Percentiles rank a stretch among this genome's conserved stretches.
Conservation (phyloP, 2,797 vertebrate genomes). For the Antrozous pallidus region DNA sequence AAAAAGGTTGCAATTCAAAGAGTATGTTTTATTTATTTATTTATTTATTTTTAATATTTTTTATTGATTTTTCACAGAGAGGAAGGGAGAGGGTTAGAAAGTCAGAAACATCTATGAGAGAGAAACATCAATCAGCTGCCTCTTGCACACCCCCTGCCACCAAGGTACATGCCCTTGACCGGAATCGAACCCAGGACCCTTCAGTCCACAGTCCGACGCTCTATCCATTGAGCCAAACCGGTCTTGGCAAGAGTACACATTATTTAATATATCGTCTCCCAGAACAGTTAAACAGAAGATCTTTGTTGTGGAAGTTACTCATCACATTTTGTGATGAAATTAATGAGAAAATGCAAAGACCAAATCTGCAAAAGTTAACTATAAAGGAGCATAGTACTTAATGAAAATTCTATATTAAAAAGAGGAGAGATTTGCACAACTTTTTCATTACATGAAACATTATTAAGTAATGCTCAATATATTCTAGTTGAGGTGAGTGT, state of each 20-base stretch:
- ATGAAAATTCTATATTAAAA: constrained; percentile 3
- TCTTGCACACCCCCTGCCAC: too few relatives aligned
- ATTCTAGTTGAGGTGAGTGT: not conserved
- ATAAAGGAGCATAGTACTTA: not conserved
- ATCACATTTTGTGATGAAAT: not conserved
- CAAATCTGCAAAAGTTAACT: not conserved
- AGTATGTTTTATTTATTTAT: not conserved
- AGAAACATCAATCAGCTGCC: too few relatives aligned
- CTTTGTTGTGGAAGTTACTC: not conserved
- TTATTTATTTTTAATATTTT: too few relatives aligned
- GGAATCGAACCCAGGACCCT: too few relatives aligned
- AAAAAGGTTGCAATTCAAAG: not conserved
- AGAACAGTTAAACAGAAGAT: not conserved
- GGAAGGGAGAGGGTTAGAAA: too few relatives aligned
- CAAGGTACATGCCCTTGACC: too few relatives aligned
- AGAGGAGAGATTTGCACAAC: not conserved
- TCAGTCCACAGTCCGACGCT: too few relatives aligned
- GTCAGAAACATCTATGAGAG: too few relatives aligned
- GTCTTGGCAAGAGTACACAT: not conserved
- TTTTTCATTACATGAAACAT: not conserved
- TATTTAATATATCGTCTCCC: not conserved
- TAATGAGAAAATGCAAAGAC: not conserved
- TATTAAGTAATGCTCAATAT: not conserved
- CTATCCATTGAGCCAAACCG: too few relatives aligned
- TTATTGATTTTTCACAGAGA: too few relatives aligned